Conservation (phyloP, 2,113 vertebrate genomes). For the Etheostoma cragini region DNA sequence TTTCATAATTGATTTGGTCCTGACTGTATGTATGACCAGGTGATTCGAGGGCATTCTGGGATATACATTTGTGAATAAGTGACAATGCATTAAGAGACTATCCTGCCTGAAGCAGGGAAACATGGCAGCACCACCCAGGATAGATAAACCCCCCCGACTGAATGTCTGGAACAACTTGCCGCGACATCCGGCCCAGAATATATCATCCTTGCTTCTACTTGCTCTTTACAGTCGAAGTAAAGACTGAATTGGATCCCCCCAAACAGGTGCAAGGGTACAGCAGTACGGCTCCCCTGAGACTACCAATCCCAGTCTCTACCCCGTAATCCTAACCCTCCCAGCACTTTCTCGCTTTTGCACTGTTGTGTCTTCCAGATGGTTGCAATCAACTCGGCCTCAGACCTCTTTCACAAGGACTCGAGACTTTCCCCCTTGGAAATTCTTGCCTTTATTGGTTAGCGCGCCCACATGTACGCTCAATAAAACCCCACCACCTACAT, state of each 20-base stretch:
- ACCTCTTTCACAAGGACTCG: constrained; percentile 49
- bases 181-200: constrained; percentile 26
- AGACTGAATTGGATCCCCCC: constrained; percentile 27
- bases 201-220: constrained; percentile 34
- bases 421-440: constrained; percentile 59
- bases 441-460: constrained; percentile 61
- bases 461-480: constrained; percentile 29
- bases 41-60: background rate
- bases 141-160: background rate
- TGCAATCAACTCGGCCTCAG: constrained; percentile 43
- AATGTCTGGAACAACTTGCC: constrained; percentile 27
- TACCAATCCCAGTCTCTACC: constrained; percentile 11
- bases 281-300: constrained; percentile 12
- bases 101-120: background rate
- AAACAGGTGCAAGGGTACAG: constrained; percentile 66
- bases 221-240: constrained; percentile 47
- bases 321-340: background rate
- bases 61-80: background rate
- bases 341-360: constrained; percentile 9
- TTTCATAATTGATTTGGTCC: background rate
- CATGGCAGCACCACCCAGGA: background rate
- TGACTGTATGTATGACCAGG: background rate
- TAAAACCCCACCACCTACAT: constrained; percentile 13
- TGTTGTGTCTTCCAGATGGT: constrained; percentile 59
- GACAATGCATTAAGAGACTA: background rate